Evolutionary conservation across 2,797 vertebrate species (phyloP).

Genomic region (Clarias laeviceps): DNA sequence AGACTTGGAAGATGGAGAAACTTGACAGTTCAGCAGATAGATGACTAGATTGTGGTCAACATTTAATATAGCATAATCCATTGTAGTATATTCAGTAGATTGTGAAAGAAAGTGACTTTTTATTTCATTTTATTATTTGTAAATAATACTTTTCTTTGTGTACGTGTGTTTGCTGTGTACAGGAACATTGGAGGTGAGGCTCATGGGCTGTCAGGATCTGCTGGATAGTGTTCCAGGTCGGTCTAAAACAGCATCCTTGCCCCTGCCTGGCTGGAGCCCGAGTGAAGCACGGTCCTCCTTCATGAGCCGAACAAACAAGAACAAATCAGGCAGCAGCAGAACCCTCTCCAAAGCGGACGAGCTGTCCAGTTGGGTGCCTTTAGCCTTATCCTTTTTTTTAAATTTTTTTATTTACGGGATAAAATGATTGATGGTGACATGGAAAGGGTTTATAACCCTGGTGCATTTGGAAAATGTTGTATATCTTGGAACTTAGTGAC

Average conservation of each 20-base stretch:
- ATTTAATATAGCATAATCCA: neutral
- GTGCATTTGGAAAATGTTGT: neutral
- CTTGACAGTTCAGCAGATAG: neutral
- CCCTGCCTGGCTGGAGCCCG: constrained; percentile 85
- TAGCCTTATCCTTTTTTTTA: neutral
- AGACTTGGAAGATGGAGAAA: neutral
- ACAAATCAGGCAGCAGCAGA: constrained; percentile 80
- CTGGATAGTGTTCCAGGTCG: constrained; percentile 85
- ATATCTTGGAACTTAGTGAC: neutral
- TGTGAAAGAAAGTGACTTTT: neutral
- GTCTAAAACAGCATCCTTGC: constrained; percentile 78
- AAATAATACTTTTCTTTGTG: neutral
- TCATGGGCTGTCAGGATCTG: constrained; percentile 89
- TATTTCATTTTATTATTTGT: too few relatives aligned
- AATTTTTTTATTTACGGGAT: neutral
- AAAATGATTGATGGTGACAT: neutral
- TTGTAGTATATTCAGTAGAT: neutral
- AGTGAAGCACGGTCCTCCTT: constrained; percentile 85
- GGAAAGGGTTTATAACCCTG: neutral
- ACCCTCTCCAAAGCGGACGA: constrained; percentile 85
- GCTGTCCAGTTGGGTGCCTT: constrained; percentile 81
- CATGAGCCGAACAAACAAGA: constrained; percentile 84
- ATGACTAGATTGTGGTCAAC: neutral
- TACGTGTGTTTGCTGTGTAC: constrained; percentile 22
- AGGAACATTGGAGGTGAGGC: constrained; percentile 88